Base-by-base conservation (phyloP, 1,140 invertebrate species). In the Pogonus chalceus region DNA sequence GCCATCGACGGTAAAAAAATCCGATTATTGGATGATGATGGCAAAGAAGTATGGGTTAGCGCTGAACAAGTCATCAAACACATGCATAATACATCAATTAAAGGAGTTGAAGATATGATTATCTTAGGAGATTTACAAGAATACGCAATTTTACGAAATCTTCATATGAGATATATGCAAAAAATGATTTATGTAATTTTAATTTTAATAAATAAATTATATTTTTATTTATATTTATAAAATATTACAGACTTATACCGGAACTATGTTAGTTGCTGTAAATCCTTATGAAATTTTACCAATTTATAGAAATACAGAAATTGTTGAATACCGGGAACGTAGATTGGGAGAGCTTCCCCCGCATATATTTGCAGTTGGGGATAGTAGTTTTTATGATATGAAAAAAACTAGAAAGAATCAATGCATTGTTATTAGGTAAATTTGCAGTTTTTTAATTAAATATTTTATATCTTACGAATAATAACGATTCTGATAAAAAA, bases 51-150 rank as follows among this genome's bases (percentile, higher is more conserved):
- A 35, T 74, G 69, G 52, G 72, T 80, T 23, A 63, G 73, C 9
- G 62, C 73, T 1, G 69, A 71, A 4, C 73, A 80, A 64, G 71
- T 83, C 23, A 77, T 94, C 46, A 88, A 89, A 66, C 79, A 83
- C 23, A 90, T 96, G 82, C 91, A 96, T 69, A 74, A 84, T 2
- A 87, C 88, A 1, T 94, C 90, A 0, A 76, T 90, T 22, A 76
- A 84, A 57, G 88, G 87, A 43, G 89, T 96, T 2, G 91, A 95
- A 70, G 92, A 97, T 69, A 95, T 97, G 92, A 95, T 96, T 57
- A 86, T 83, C 20, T 72, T 96, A 35, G 90, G 88, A 4, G 93
- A 96, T 73, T 74, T 96, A 20, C 89, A 96, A 66, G 92, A 96
- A 70, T 88, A 90, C 62, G 89, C 91, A 4, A 94, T 97, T 60